Evolutionary conservation across 2,113 vertebrate species (phyloP).

Genomic region (Chamaetylas fuelleborni): DNA sequence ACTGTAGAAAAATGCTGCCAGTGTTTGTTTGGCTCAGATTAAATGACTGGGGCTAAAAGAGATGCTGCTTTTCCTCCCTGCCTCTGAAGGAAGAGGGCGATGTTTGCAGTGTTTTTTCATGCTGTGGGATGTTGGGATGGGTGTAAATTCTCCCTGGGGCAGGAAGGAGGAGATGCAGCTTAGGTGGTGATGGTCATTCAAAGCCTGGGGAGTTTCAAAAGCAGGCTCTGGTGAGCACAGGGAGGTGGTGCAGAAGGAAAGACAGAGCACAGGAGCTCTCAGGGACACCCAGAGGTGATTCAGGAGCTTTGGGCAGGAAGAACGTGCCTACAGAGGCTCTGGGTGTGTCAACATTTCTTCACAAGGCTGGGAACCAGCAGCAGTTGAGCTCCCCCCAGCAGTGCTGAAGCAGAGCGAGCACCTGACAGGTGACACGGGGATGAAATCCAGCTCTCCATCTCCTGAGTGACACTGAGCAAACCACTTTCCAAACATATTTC

Average conservation of each 20-base stretch:
- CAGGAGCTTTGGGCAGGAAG: background rate
- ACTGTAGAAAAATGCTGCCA: background rate
- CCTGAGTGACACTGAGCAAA: background rate
- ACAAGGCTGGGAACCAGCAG: background rate
- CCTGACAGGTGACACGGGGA: accelerated
- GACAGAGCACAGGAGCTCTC: background rate
- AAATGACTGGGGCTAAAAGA: background rate
- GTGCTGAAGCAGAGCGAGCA: background rate
- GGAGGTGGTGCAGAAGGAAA: background rate
- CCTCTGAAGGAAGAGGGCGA: background rate
- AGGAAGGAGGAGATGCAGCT: background rate
- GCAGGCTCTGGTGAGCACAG: background rate
- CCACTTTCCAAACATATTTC: background rate
- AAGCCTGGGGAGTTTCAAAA: background rate
- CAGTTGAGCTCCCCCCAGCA: background rate
- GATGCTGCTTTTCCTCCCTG: background rate
- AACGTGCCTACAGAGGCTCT: accelerated
- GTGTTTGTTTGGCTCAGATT: background rate
- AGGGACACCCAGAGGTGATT: accelerated
- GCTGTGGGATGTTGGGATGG: background rate
- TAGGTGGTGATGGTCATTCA: background rate
- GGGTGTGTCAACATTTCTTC: background rate
- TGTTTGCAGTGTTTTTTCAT: background rate
- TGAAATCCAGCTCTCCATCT: background rate
- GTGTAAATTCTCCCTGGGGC: background rate